Evolutionary conservation across 2,888 invertebrate species (phyloP), one percentile per base, ranked within the genome.

Genomic region (Neoascia interrupta): DNA sequence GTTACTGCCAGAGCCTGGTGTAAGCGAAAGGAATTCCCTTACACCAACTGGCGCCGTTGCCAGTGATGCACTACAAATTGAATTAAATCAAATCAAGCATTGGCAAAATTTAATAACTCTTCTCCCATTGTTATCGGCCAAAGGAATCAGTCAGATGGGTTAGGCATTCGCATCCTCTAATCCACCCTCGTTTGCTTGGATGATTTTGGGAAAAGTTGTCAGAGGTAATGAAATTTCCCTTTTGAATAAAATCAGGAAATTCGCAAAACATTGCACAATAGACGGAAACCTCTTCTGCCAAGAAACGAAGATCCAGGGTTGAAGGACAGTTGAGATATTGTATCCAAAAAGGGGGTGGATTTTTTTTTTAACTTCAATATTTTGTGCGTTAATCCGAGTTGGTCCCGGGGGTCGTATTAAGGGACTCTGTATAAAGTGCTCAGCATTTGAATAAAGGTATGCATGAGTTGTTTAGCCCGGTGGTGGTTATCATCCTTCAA

Each of bases 31-130:
- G 6, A 73, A 76, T 76, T 60, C 76, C 76, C 51, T 39, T 37
- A 56, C 64, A 76, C 47, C 49, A 54, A 41, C 60, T 76, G 64
- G 60, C 64, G 51, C 72, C 49, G 37, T n/a, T 10, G 26, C 51
- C 70, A 51, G 31, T 56, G 70, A 36, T 70, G 70, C 63, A 76
- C 76, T 47, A 15, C 34, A 76, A 76, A 76, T 76, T 70, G 64
- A 76, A 76, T 76, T 76, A 76, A 76, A 76, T 70, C 70, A 76
- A 76, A 76, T 76, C 76, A 76, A 76, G 58, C 76, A 64, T 76
- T 53, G 70, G 53, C 45, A 60, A 66, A 76, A 70, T 76, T 76
- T 76, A 76, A 76, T 76, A 76, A 64, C 70, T 68, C 76, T 70
- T 76, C 70, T 70, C 13, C 53, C 64, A 58, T 76, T 76, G 75